A percentile compares a stretch with the other conserved stretches of the same genome.
These are phyloP conservation scores for Eupsilia transversa DNA, from an alignment of 2,888 invertebrate genomes.

Conservation along the genomic window DNA sequence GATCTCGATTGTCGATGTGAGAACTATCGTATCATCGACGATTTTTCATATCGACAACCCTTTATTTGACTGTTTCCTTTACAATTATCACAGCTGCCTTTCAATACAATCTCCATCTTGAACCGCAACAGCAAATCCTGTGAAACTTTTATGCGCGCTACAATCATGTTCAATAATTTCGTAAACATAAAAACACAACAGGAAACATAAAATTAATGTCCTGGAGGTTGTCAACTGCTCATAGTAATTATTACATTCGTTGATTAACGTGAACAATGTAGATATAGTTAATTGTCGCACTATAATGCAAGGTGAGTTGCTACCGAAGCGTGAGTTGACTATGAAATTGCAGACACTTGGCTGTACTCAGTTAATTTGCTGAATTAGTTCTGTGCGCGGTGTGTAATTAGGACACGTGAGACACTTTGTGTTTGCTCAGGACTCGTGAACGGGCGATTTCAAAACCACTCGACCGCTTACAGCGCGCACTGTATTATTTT, in stretches of 20 bases:
- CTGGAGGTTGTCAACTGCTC: conserved; percentile 67
- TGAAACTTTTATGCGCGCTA: conserved; percentile 33
- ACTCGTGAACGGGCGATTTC: conserved; percentile 84
- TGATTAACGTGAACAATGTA: conserved; percentile 74
- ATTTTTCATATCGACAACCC: conserved; percentile 84
- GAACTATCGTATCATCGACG: conserved; percentile 84
- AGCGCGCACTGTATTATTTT: conserved; percentile 78
- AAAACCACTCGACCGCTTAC: conserved; percentile 81
- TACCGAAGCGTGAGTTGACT: conserved; percentile 81
- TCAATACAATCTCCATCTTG: conserved; percentile 68
- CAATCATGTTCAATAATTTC: conserved; percentile 57
- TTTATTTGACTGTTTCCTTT: conserved; percentile 83
- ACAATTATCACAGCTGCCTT: conserved; percentile 80
- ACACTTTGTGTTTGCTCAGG: conserved; percentile 87
- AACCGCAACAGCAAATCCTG: conserved; percentile 48
- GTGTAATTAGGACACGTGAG: conserved; percentile 85
- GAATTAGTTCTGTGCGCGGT: conserved; percentile 75
- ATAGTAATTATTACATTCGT: conserved; percentile 76
- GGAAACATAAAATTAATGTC: conserved; percentile 68
- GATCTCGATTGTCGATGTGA: conserved; percentile 80
- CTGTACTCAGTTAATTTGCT: conserved; percentile 75
- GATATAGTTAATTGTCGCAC: conserved; percentile 75
- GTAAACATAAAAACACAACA: conserved; percentile 63
- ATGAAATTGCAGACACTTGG: conserved; percentile 77
- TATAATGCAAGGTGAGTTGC: conserved; percentile 78